Percentiles rank a stretch among this genome's conserved stretches.
Evolutionary conservation across 1,140 invertebrate species (phyloP).

Genomic region (Cotesia vestalis): DNA sequence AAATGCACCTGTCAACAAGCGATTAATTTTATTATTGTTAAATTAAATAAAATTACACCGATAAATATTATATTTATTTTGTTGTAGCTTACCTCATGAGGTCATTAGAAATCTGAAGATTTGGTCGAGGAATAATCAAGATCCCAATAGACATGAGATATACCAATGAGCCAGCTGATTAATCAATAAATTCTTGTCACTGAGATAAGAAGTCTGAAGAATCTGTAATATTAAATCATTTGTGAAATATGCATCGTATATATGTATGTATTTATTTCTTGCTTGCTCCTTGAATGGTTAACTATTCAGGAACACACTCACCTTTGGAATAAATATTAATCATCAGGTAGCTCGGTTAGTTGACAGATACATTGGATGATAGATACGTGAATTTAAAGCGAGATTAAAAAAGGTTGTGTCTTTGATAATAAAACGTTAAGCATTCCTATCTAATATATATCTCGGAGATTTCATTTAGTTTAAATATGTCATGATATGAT

Average conservation of each 20-base stretch:
- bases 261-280: constrained; percentile 8
- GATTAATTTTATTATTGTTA: no score
- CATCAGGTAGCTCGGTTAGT: constrained; percentile 11
- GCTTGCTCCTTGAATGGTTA: constrained; percentile 10
- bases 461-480: neutral
- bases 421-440: neutral
- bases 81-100: no score
- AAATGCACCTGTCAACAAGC: no score
- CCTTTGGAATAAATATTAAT: constrained; percentile 18
- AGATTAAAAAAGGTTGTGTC: neutral
- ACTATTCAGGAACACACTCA: neutral
- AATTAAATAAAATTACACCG: no score
- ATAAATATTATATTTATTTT: no score
- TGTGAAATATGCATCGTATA: constrained; percentile 8
- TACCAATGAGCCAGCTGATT: neutral
- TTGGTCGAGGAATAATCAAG: neutral
- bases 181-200: constrained; percentile 11
- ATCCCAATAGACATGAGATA: neutral
- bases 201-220: constrained; percentile 11
- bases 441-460: neutral
- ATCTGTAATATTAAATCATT: constrained; percentile 14
- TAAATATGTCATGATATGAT: constrained; percentile 41
- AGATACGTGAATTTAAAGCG: constrained; percentile 7
- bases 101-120: no score
- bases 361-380: constrained; percentile 12